Evolutionary conservation across 2,888 invertebrate species (phyloP).

Genomic region (Mactromeris polynyma): DNA sequence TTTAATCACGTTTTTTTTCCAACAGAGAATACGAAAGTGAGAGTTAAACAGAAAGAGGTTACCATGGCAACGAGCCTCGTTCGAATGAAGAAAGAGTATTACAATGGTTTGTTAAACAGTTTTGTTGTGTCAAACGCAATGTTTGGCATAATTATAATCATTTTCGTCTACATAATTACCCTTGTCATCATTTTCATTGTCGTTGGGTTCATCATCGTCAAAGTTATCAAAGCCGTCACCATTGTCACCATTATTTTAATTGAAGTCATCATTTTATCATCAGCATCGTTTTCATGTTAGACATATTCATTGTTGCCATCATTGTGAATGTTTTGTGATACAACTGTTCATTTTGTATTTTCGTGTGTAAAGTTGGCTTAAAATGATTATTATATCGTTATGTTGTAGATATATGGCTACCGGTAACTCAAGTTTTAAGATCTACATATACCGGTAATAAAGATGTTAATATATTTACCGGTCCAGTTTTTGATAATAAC

Average conservation of each 20-base stretch:
- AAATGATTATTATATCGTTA: background rate
- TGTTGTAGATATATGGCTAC: conserved; percentile 61
- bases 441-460: conserved; percentile 44
- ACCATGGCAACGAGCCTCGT: background rate
- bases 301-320: no score
- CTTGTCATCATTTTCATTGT: background rate
- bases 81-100: background rate
- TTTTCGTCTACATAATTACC: background rate
- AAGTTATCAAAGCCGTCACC: background rate
- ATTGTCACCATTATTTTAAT: background rate
- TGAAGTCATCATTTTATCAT: background rate
- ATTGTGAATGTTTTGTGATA: no score
- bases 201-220: background rate
- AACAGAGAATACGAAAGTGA: background rate
- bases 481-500: conserved; percentile 80
- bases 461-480: conserved; percentile 70
- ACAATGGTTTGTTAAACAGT: background rate
- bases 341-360: background rate
- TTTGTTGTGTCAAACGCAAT: background rate
- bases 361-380: background rate
- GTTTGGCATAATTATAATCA: no score
- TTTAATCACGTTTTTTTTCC: background rate
- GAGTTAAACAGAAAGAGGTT: background rate
- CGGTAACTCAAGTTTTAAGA: conserved; percentile 51
- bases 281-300: background rate